These are phyloP conservation scores for Neolamprologus toae DNA, from an alignment of 2,113 vertebrate species.

Conservation along the genomic window DNA sequence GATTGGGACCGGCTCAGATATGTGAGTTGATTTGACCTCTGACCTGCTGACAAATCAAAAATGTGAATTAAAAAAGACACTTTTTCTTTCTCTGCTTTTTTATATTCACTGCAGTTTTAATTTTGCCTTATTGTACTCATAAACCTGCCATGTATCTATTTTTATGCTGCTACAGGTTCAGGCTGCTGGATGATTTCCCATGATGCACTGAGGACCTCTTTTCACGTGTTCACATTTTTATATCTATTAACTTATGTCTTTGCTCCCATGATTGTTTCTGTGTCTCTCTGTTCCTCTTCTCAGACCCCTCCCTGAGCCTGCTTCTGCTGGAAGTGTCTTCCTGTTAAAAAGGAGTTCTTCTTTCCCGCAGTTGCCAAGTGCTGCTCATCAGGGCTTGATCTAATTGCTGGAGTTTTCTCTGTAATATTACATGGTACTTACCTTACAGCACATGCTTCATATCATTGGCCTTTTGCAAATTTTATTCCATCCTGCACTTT, in stretches of 20 bases:
- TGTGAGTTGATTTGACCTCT: not conserved
- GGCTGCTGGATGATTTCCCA: not conserved
- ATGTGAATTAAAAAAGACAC: not conserved
- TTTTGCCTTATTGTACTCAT: accelerated
- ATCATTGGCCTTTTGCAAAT: not conserved
- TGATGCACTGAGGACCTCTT: not conserved
- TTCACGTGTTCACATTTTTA: not conserved
- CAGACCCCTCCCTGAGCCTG: not conserved
- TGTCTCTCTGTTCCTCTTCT: not conserved
- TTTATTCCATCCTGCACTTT: not conserved
- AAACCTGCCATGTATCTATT: not conserved
- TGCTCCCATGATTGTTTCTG: accelerated
- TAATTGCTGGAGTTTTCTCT: not conserved
- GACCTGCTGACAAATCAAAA: not conserved
- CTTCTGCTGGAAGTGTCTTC: not conserved
- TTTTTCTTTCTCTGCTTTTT: not conserved
- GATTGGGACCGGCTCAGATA: not conserved
- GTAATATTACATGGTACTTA: not conserved
- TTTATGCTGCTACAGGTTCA: not conserved
- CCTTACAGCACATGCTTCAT: not conserved
- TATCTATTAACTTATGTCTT: not conserved
- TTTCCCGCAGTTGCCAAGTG: not conserved
- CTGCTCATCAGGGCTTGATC: not conserved
- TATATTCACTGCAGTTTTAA: not conserved
- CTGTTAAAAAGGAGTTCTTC: not conserved